A percentile compares a stretch with the other conserved stretches of the same genome.
Conservation (phyloP, 2,888 invertebrate species). For the Exocentrus adspersus region DNA sequence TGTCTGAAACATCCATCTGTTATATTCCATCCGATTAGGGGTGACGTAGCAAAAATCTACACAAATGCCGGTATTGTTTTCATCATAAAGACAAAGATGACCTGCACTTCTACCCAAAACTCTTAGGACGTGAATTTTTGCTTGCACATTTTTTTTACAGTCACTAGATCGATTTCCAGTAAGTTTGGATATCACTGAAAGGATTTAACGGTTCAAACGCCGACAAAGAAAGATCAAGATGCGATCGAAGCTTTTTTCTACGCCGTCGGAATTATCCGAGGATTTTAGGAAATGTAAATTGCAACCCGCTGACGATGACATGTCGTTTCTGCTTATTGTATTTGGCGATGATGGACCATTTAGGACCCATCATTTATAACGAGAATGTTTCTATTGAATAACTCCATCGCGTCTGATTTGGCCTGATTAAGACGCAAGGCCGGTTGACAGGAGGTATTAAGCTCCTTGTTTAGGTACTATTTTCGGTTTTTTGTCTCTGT, state of each 20-base stretch:
- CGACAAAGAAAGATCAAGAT: slow-evolving; percentile 40
- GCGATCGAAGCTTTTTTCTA: slow-evolving; percentile 40
- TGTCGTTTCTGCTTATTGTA: slow-evolving; percentile 36
- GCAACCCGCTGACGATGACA: slow-evolving; percentile 35
- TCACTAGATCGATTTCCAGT: slow-evolving; percentile 27
- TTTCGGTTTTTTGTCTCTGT: slow-evolving; percentile 23
- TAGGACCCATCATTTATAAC: slow-evolving; percentile 36
- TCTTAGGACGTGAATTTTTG: too few species aligned
- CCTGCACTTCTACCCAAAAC: background rate
- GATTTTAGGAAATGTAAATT: slow-evolving; percentile 46
- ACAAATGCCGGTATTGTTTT: background rate
- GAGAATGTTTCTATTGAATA: slow-evolving; percentile 38
- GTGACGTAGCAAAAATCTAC: background rate
- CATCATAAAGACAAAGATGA: background rate
- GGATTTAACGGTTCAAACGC: slow-evolving; percentile 21
- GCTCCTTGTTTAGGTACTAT: slow-evolving; percentile 32
- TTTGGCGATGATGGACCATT: slow-evolving; percentile 32
- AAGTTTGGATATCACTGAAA: slow-evolving; percentile 28
- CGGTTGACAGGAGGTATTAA: slow-evolving; percentile 27
- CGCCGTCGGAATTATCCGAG: slow-evolving; percentile 33
- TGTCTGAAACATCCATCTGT: background rate
- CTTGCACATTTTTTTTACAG: too few species aligned
- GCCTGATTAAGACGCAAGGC: background rate
- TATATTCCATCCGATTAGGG: background rate
- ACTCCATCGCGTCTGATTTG: slow-evolving; percentile 32